Base-by-base conservation (phyloP, 1,140 invertebrate species). In the Chymomyza costata region DNA sequence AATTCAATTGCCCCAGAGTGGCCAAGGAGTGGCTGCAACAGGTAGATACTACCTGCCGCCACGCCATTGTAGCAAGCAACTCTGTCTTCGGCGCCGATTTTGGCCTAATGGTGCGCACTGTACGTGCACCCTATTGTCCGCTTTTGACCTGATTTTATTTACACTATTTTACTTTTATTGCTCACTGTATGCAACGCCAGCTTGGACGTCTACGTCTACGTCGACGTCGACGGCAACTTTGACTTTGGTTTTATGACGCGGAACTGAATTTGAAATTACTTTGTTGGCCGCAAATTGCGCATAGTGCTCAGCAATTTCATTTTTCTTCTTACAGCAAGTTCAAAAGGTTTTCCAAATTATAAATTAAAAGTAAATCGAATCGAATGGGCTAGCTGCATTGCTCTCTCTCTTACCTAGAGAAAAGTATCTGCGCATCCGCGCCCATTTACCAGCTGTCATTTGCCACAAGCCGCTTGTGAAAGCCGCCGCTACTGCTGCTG, bases 291-390 rank as follows among this genome's bases (percentile, higher is more conserved):
- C 69, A 74, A 74, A 74, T 78, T 73, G 59, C 62, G 21, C 71
- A 34, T 54, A 61, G 38, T 65, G 61, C 62, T 76, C 62, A 66
- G 68, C 70, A 80, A 80, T 78, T 78, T 78, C 63, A 80, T 80
- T 78, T 68, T 69, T 73, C 44, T 32, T 30, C 10, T 15, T 6
- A 8, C 14, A 34, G 10, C 18, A 41, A 41, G 71, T 78, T 78
- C 71, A 78, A 78, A 80, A 78, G 71, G 71, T 78, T 78, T 73
- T 45, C 46, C 52, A 80, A 78, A 78, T 78, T 78, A 78, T 78
- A 78, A 78, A 78, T 78, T 78, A 78, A 78, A 78, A 78, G 71
- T 78, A 78, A 78, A 78, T 78, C 71, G 71, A 78, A 78, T 80
- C 52, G 73, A 78, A 80, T 78, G 71, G 73, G 47, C 65, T 45